Evolutionary conservation across 2,113 vertebrate genomes (phyloP), one percentile per base, ranked within the genome.

Genomic region (Corapipo altera): DNA sequence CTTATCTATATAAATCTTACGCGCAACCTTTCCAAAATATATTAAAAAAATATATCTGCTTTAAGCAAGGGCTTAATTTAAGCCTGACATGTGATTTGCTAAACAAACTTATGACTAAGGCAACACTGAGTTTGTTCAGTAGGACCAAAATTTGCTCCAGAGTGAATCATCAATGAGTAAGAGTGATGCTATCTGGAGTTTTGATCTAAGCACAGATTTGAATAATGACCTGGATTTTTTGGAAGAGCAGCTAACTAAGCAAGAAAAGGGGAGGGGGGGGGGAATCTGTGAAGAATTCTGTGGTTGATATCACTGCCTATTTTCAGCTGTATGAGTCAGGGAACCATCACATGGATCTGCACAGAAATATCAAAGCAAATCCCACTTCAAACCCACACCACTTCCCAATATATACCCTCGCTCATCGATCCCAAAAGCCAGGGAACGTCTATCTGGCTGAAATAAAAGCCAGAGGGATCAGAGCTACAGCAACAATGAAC

Each of bases 301-400:
- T 67, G 89, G 76, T 71, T 95, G 95, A 81, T 96, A 95, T 81
- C 96, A 96, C 52, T 39, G 15, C 94, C 93, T 95, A 97, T 96
- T 96, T 96, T 96, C 78, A 91, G 95, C 91, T 46, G 3, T 26
- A 24, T 97, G 96, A 97, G 93, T 97, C 96, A 97, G 91, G 41
- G 85, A 94, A 93, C 85, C 33, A 93, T 96, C 95, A 96, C 95
- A 96, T 96, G 96, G 95, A 93, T 88, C 54, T 79, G 91, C 89
- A 96, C 96, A 95, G 94, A 97, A 97, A 97, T 97, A 97, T 93
- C 94, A 97, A 96, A 96, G 96, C 95, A 95, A 96, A 96, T 96
- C 95, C 95, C 96, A 97, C 96, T 95, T 94, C 95, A 96, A 96
- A 62, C 96, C 95, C 96, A 97, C 95, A 96, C 96, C 90, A 64